Conservation (phyloP, 2,888 invertebrate species). For the Hirtodrosophila duncani region DNA sequence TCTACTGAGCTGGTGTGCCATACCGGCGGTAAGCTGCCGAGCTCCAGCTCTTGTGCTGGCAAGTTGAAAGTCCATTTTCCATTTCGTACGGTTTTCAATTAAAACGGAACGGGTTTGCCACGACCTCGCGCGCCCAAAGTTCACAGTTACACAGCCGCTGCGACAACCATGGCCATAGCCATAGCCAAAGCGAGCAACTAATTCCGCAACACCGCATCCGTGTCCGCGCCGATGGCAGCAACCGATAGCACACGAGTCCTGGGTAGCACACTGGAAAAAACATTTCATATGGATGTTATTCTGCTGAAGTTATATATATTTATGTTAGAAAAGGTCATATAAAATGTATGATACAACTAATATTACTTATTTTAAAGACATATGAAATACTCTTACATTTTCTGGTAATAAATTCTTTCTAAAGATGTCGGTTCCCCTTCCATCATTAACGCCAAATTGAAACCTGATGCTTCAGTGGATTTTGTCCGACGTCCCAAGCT, state of each 20-base stretch:
- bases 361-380: no score
- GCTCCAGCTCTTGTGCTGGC: not conserved
- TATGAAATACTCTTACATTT: no score
- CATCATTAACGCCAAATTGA: no score
- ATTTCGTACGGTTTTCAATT: slow-evolving; percentile 67
- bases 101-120: slow-evolving; percentile 54
- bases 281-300: no score
- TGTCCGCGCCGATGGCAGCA: slow-evolving; percentile 47
- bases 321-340: no score
- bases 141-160: slow-evolving; percentile 26
- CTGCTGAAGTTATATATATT: no score
- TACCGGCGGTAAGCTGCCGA: no score
- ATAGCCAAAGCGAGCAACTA: slow-evolving; percentile 33
- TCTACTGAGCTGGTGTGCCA: slow-evolving; percentile 52
- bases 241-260: slow-evolving; percentile 38
- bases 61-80: slow-evolving; percentile 59
- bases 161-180: slow-evolving; percentile 6
- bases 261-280: slow-evolving; percentile 25
- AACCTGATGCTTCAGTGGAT: no score
- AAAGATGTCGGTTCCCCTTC: no score
- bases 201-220: slow-evolving; percentile 54
- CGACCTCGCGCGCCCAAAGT: slow-evolving; percentile 63
- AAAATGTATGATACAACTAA: no score
- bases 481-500: no score
- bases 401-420: no score